Base-by-base conservation (phyloP, 2,113 vertebrate species). In the Regulus satrapa region DNA sequence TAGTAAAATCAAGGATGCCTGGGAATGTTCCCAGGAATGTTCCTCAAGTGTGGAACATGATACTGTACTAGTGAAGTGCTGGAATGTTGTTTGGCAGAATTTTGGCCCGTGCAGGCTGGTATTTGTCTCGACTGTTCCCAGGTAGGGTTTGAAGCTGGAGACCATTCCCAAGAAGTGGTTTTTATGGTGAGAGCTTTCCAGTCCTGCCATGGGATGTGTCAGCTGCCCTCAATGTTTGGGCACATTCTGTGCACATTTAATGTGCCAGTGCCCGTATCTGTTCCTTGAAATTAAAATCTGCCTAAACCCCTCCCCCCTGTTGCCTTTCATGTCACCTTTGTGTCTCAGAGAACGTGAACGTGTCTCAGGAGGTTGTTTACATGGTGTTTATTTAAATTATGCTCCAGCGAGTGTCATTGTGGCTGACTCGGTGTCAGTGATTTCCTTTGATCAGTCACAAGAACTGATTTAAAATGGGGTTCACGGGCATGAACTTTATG, bases 11-110 rank as follows among this genome's bases (percentile, higher is more conserved):
- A 34, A 43, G 89, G 96, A 96, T 92, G 94, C 96, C 94, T 96
- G 95, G 93, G 93, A 95, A 94, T 74, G 96, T 91, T 96, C 91
- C 86, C 93, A 86, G 91, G 91, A 96, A 94, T 74, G 93, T 92
- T 96, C 93, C 80, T 92, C 95, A 83, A 61, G 29, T 1, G 62
- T 86, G 93, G 86, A 96, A 95, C 43, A 45, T 6, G 84, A 96
- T 96, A 73, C 84, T 67, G 64, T 84, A 84, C 84, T 73, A 29
- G 59, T 91, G 92, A 94, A 94, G 89, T 64, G 80, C 80, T 83
- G 86, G 93, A 96, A 94, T 95, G 93, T 21, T 66, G 54, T 79
- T 66, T 91, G 95, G 92, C 93, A 96, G 95, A 66, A 88, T 77
- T 95, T 69, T 89, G 92, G 96, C 92, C 85, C 1, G 0, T 58